phyloP scores from a whole-genome alignment of 1,140 invertebrate species.

The Zaprionus africanus region DNA sequence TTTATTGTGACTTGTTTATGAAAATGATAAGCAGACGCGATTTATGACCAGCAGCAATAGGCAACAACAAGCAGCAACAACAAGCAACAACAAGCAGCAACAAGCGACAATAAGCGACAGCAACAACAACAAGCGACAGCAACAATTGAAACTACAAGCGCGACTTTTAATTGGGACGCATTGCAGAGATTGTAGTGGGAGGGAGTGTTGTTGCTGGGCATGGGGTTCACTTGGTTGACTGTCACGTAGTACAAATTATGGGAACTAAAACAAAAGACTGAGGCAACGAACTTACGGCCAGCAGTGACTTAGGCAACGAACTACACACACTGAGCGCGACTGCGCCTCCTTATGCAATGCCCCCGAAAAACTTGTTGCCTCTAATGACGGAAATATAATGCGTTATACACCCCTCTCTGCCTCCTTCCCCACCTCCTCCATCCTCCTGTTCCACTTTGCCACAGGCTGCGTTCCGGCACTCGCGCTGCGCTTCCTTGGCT shows the following conservation, averaged over 20 bases:
- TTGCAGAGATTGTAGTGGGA: slow-evolving; percentile 25
- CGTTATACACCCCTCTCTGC: slow-evolving; percentile 22
- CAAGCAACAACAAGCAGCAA: slow-evolving; percentile 21
- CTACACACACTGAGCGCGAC: background rate
- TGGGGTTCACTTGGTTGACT: slow-evolving; percentile 33
- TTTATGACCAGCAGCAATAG: slow-evolving; percentile 65
- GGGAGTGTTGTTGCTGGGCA: slow-evolving; percentile 11
- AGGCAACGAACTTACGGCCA: slow-evolving; percentile 39
- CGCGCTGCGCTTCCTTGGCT: slow-evolving; percentile 14
- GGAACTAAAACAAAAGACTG: slow-evolving; percentile 63
- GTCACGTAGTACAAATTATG: slow-evolving; percentile 52
- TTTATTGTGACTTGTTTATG: slow-evolving; percentile 79
- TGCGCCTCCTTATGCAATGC: slow-evolving; percentile 22
- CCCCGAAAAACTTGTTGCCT: slow-evolving; percentile 54
- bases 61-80: slow-evolving; percentile 22
- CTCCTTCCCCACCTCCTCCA: too few species aligned
- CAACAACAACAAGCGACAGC: slow-evolving; percentile 9
- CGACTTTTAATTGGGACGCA: slow-evolving; percentile 73
- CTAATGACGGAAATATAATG: slow-evolving; percentile 78
- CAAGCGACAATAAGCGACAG: slow-evolving; percentile 14
- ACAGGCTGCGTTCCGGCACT: slow-evolving; percentile 1
- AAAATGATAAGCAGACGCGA: slow-evolving; percentile 81
- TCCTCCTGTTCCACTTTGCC: background rate
- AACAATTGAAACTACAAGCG: slow-evolving; percentile 52
- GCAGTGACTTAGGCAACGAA: slow-evolving; percentile 20